Percentiles rank a stretch among this genome's conserved stretches.
Evolutionary conservation across 2,113 vertebrate species (phyloP).

Genomic region (Pachycephala philippinensis): DNA sequence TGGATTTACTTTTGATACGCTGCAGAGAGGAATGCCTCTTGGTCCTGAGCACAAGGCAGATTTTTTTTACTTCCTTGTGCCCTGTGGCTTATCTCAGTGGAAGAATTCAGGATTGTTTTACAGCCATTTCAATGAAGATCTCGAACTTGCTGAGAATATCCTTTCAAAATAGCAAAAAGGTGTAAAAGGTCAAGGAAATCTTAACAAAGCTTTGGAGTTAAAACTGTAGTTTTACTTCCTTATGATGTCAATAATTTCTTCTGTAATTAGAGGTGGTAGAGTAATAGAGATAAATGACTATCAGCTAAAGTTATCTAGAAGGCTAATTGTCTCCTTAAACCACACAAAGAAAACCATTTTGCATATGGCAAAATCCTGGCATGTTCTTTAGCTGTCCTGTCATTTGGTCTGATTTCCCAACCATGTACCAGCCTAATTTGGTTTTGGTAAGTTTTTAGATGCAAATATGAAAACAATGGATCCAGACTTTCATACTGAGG

Average conservation of each 20-base stretch:
- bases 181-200: not conserved
- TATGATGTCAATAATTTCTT: not conserved
- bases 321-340: not conserved
- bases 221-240: not conserved
- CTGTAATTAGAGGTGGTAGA: constrained; percentile 1
- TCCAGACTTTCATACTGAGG: not conserved
- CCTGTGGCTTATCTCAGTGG: not conserved
- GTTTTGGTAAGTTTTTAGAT: not conserved
- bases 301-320: constrained; percentile 18
- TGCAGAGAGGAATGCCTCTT: not conserved
- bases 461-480: not conserved
- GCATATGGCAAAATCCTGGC: not conserved
- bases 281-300: constrained; percentile 16
- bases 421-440: not conserved
- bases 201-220: not conserved
- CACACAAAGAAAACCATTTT: not conserved
- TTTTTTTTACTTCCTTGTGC: not conserved
- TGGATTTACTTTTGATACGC: not conserved
- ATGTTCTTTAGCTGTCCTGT: not conserved
- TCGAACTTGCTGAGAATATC: not conserved
- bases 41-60: not conserved
- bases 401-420: not conserved
- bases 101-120: not conserved
- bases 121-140: not conserved
- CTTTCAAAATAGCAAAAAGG: not conserved